Base-by-base conservation (phyloP, 2,113 vertebrate species). In the Passer domesticus region DNA sequence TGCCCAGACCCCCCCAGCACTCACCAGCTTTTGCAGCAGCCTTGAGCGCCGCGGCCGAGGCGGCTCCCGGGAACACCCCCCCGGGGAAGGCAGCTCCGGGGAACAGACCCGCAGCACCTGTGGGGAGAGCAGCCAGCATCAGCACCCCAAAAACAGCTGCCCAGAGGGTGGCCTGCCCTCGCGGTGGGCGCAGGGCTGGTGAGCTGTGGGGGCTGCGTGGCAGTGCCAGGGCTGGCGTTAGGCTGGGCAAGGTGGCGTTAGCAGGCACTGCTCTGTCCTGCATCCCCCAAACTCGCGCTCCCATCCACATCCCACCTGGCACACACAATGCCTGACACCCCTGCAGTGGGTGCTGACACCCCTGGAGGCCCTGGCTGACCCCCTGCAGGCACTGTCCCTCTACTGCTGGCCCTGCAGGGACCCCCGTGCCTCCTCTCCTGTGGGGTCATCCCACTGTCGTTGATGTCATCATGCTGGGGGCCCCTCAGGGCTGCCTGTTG, bases 1-100 rank as follows among this genome's bases (percentile, higher is more conserved):
- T 39, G 41, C 27, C 43, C 41, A 1, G 35, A 33, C 11, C 1
- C 39, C 39, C 58, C 24, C 6, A 11, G 76, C 55, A 97, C 97
- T 97, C 83, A 98, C 98, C 98, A 55, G 98, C 97, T 94, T 98
- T 98, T 2, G 98, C 98, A 8, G 96, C 96, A 53, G 98, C 98
- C 87, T 98, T 98, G 37, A 98, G 98, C 1, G 98, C 98, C 0
- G 98, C 98, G 0, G 96, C 97, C 3, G 95, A 44, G 1, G 83
- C 74, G 3, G 97, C 98, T 0, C 39, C 97, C 8, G 95, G 98
- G 1, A 97, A 95, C 1, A 37, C 79, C 0, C 47, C 97, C 5
- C 97, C 98, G 0, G 97, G 98, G 59, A 12, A 98, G 49, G 43
- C 21, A 0, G 87, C 98, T 35, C 85, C 97, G 0, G 97, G 97